phyloP scores from a whole-genome alignment of 2,113 vertebrate genomes.

The Rostratula benghalensis region DNA sequence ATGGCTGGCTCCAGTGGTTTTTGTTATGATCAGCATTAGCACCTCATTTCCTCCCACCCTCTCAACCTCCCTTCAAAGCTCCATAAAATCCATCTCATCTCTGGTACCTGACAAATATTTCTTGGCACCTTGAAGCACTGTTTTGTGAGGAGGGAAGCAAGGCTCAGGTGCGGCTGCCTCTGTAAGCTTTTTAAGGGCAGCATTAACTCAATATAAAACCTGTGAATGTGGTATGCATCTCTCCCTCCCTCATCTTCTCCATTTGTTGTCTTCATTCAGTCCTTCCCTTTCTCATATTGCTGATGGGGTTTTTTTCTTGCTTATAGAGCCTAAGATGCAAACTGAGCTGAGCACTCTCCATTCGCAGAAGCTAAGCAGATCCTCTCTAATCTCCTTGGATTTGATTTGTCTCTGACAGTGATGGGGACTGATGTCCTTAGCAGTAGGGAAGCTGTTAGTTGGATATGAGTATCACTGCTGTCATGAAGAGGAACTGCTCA shows the following conservation, averaged over 20 bases:
- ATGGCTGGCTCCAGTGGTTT: background rate
- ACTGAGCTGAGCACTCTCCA: background rate
- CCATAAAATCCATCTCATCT: constrained; percentile 40
- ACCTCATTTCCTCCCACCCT: constrained; percentile 18
- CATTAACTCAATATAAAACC: background rate
- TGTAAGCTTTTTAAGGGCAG: background rate
- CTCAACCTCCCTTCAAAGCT: background rate
- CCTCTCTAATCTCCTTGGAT: background rate
- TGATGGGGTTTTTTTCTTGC: background rate
- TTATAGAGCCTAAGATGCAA: background rate
- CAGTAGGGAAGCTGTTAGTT: background rate
- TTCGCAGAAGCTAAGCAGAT: background rate
- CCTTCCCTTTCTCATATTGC: background rate
- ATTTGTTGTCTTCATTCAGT: background rate
- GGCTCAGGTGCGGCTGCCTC: background rate
- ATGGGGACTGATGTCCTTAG: background rate
- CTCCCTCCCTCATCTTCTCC: background rate
- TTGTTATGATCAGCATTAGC: constrained; percentile 23
- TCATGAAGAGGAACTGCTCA: background rate
- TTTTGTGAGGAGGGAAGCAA: background rate
- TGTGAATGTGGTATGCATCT: background rate
- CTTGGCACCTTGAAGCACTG: background rate
- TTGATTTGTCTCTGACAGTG: background rate
- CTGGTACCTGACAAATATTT: background rate
- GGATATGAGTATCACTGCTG: background rate